Evolutionary conservation across 2,888 invertebrate species (phyloP).

Genomic region (Neoaliturus tenellus): DNA sequence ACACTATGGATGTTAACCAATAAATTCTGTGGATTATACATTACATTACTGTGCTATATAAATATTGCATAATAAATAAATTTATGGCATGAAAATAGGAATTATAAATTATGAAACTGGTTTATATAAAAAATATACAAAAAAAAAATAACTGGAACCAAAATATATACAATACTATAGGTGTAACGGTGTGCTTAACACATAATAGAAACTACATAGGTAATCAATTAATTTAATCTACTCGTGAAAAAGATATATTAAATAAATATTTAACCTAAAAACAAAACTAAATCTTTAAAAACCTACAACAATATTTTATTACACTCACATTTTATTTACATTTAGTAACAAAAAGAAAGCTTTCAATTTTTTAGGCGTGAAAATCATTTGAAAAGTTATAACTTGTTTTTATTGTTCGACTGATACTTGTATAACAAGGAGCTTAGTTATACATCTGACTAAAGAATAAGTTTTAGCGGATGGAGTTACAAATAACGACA

Average conservation of each 20-base stretch:
- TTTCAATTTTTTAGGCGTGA: too few species aligned
- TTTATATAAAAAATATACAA: background rate
- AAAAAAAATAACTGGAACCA: background rate
- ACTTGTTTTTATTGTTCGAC: too few species aligned
- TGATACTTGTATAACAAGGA: too few species aligned
- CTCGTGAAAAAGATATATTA: background rate
- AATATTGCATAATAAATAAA: slow-evolving; percentile 10
- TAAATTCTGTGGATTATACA: background rate
- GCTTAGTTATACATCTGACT: too few species aligned
- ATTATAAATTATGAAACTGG: background rate
- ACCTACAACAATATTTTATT: too few species aligned
- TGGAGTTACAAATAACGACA: too few species aligned
- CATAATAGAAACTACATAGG: slow-evolving; percentile 21
- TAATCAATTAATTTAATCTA: background rate
- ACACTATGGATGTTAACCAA: background rate
- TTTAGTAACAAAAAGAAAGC: too few species aligned
- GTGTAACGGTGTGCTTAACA: background rate
- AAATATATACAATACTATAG: slow-evolving; percentile 19
- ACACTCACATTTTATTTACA: too few species aligned
- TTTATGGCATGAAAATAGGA: slow-evolving; percentile 5
- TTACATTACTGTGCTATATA: background rate
- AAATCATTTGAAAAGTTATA: too few species aligned
- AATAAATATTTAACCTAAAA: slow-evolving; percentile 1
- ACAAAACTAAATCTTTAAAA: background rate
- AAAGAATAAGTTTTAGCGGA: too few species aligned